Conservation (phyloP, 2,888 invertebrate species). For the Thera obeliscata region DNA sequence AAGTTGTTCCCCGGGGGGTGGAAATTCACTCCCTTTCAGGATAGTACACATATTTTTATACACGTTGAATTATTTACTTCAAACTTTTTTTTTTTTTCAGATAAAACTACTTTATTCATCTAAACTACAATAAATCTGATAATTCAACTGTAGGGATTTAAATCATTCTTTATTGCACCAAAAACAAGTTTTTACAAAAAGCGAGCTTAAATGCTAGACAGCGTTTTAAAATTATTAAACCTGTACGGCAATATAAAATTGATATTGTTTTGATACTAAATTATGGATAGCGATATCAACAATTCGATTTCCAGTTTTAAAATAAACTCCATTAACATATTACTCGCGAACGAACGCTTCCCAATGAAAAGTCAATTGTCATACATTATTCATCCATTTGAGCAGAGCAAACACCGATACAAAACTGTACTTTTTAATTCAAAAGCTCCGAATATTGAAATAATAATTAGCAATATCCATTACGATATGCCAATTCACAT, state of each 20-base stretch:
- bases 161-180: no score
- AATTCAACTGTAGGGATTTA: no score
- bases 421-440: slow-evolving; percentile 50
- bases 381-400: slow-evolving; percentile 76
- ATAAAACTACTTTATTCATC: no score
- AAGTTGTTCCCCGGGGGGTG: no score
- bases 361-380: slow-evolving; percentile 64
- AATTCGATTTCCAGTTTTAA: slow-evolving; percentile 37
- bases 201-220: not conserved
- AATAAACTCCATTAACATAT: slow-evolving; percentile 64
- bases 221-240: no score
- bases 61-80: no score
- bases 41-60: no score
- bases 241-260: not conserved
- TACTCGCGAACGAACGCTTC: slow-evolving; percentile 72
- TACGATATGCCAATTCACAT: slow-evolving; percentile 62
- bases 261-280: not conserved
- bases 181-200: no score
- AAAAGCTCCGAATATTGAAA: slow-evolving; percentile 59
- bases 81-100: no score
- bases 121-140: no score
- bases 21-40: no score
- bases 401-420: slow-evolving; percentile 54
- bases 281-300: not conserved
- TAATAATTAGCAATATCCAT: slow-evolving; percentile 69